Base-by-base conservation (phyloP, 2,113 vertebrate species). In the Chrysochloris asiatica region DNA sequence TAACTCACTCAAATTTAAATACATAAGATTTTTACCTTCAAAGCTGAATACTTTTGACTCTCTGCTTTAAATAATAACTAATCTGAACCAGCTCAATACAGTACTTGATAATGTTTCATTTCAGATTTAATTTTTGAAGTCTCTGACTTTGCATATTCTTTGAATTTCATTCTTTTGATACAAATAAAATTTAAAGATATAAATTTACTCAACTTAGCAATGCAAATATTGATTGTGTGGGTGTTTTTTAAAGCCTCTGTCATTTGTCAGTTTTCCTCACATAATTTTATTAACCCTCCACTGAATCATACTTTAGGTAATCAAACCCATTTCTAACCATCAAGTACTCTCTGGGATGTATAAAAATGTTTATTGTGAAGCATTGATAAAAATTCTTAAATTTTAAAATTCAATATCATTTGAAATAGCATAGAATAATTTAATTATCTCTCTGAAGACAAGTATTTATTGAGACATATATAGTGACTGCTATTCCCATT, bases 91-190 rank as follows among this genome's bases (percentile, higher is more conserved):
- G 78, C 87, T 96, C 97, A 96, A 48, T 7, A 0, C n/a, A 94
- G 86, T 91, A 93, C 94, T 97, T 95, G 95, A 93, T 88, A 97
- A 94, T 96, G 94, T 96, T 98, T 97, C 93, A 93, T 95, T 94
- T 0, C 1, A 91, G 97, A 97, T 96, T 97, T 78, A 96, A 97
- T 96, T 98, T 94, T 97, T 90, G 81, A 95, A 97, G 94, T 86
- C 93, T 83, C 33, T 95, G 92, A 93, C 94, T 97, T 97, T 97
- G 95, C 92, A 92, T 95, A 95, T 95, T 97, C 94, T 97, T 96
- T 97, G 96, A 97, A 97, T 97, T 96, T 96, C 91, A 83, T 95
- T 96, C 96, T 98, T 97, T 97, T 96, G 90, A 98, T 97, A 97
- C 96, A 96, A 96, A 95, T 97, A 96, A 95, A 97, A 97, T 97